Evolutionary conservation across 2,113 vertebrate species (phyloP).

Genomic region (Falco punctatus): DNA sequence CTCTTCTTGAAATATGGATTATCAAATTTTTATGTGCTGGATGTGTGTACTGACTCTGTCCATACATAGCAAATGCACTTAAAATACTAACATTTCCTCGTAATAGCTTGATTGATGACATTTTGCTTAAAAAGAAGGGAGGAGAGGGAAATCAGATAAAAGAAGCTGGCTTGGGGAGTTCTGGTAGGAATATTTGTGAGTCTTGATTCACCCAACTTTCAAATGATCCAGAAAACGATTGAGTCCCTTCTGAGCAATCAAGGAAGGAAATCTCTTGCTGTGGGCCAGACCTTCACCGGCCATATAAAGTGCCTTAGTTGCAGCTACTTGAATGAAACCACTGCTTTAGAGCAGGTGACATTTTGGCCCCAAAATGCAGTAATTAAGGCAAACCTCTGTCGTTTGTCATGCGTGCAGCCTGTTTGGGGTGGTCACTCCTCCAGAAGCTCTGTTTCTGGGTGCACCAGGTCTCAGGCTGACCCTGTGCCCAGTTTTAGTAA

Average conservation of each 20-base stretch:
- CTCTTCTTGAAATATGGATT: conserved; percentile 32
- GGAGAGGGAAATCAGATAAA: conserved; percentile 28
- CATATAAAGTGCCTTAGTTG: not conserved
- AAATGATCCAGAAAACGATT: not conserved
- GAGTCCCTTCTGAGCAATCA: conserved; percentile 33
- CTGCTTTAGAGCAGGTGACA: not conserved
- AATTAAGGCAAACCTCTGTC: not conserved
- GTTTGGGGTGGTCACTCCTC: not conserved
- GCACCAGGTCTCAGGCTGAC: not conserved
- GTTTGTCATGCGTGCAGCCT: not conserved
- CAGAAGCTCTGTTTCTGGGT: not conserved
- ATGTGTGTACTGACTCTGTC: conserved; percentile 40
- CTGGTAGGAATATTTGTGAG: not conserved
- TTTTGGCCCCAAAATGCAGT: not conserved
- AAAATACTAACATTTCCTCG: conserved; percentile 19
- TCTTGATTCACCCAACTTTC: not conserved
- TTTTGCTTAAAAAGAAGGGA: not conserved
- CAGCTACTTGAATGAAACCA: not conserved
- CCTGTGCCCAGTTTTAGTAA: not conserved
- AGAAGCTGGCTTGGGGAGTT: not conserved
- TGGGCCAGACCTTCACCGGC: not conserved
- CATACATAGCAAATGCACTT: conserved; percentile 63
- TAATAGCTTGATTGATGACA: conserved; percentile 44
- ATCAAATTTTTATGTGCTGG: conserved; percentile 67
- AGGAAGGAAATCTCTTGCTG: not conserved